These are phyloP conservation scores for Botia almorhae DNA, from an alignment of 2,797 vertebrate species.

Conservation along the genomic window DNA sequence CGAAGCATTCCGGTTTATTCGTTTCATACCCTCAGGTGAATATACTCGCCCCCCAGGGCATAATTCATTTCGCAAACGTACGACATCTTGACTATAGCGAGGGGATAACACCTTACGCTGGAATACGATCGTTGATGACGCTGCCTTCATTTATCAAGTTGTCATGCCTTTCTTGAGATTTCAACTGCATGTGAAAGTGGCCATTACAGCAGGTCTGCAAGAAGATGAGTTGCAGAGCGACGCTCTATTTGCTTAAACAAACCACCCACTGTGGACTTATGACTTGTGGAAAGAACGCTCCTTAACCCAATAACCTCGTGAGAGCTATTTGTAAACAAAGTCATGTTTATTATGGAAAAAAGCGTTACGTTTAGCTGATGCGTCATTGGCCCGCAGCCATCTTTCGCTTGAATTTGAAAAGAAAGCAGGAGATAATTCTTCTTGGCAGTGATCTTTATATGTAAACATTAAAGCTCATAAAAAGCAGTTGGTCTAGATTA, in stretches of 20 bases:
- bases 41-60: slow-evolving; percentile 36
- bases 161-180: slow-evolving; percentile 16
- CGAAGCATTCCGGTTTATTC: slow-evolving; percentile 44
- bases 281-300: slow-evolving; percentile 4
- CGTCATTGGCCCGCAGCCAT: background rate
- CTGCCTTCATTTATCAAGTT: slow-evolving; percentile 42
- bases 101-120: slow-evolving; percentile 38
- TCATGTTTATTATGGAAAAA: slow-evolving; percentile 1
- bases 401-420: background rate
- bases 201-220: background rate
- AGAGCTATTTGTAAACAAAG: slow-evolving; percentile 1
- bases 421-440: background rate
- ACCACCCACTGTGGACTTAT: slow-evolving; percentile 10
- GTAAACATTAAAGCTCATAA: slow-evolving; percentile 43
- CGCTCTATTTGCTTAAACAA: background rate
- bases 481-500: slow-evolving; percentile 22
- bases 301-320: background rate
- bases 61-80: slow-evolving; percentile 39
- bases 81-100: slow-evolving; percentile 37
- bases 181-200: slow-evolving; percentile 19
- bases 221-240: slow-evolving; percentile 7
- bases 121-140: slow-evolving; percentile 37
- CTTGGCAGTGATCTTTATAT: slow-evolving; percentile 39
- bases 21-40: slow-evolving; percentile 39
- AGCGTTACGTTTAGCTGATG: background rate